Evolutionary conservation across 1,140 invertebrate species (phyloP).

Genomic region (Glomeris maerens): DNA sequence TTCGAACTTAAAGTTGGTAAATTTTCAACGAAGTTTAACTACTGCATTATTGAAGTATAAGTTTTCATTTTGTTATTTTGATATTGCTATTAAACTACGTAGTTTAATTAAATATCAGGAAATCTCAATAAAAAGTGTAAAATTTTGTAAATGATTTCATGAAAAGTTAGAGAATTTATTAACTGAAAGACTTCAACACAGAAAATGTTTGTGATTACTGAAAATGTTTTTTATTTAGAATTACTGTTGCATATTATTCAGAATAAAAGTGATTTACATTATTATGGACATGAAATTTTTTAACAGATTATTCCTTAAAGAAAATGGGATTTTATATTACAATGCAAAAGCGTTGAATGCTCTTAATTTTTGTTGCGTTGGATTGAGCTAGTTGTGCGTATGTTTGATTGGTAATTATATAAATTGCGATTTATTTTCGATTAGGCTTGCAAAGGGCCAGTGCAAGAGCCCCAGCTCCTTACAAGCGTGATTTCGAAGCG

Average conservation of each 20-base stretch:
- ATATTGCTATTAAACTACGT: too few species aligned
- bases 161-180: too few species aligned
- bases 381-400: neutral
- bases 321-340: neutral
- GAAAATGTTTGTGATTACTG: too few species aligned
- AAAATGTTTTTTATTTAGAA: too few species aligned
- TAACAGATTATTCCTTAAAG: neutral
- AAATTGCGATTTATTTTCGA: neutral
- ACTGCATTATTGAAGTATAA: too few species aligned
- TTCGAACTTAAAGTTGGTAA: neutral
- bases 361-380: constrained; percentile 1
- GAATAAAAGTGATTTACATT: neutral
- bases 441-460: constrained; percentile 50
- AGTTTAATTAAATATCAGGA: too few species aligned
- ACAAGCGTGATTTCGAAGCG: constrained; percentile 80
- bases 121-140: too few species aligned
- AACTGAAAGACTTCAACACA: too few species aligned
- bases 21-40: neutral
- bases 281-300: neutral
- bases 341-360: neutral
- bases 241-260: too few species aligned
- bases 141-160: too few species aligned
- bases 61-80: too few species aligned
- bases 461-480: constrained; percentile 65
- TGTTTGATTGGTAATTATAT: neutral